A percentile compares a stretch with the other conserved stretches of the same genome.
phyloP scores from a whole-genome alignment of 2,888 invertebrate genomes.

The Athalia cordata region DNA sequence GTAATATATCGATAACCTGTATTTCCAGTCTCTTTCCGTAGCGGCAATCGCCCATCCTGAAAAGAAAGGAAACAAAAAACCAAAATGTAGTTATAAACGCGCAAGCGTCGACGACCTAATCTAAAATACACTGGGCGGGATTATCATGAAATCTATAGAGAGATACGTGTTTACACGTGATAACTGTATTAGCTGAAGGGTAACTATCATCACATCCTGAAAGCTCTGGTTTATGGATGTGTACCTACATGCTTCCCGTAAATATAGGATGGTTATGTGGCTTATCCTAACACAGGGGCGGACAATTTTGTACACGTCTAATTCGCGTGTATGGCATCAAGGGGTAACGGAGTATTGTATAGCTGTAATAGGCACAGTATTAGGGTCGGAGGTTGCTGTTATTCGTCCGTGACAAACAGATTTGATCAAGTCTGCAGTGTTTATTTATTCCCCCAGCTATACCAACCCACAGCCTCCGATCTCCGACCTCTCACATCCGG shows the following conservation, averaged over 20 bases:
- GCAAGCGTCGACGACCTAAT: no score
- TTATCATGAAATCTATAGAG: no score
- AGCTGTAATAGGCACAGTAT: neutral
- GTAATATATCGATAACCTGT: conserved; percentile 87
- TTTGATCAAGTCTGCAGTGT: conserved; percentile 28
- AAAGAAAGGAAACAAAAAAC: conserved; percentile 50
- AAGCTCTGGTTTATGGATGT: no score
- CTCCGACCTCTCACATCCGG: conserved; percentile 9
- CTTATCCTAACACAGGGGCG: no score
- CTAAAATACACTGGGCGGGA: no score
- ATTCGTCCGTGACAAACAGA: conserved; percentile 33
- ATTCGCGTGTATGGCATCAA: neutral
- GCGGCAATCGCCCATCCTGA: conserved; percentile 85
- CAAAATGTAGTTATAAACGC: neutral
- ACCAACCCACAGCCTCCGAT: neutral
- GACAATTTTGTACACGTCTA: no score
- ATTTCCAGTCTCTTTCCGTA: conserved; percentile 87
- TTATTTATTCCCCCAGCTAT: conserved; percentile 25
- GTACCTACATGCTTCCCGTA: no score
- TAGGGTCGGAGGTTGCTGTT: neutral
- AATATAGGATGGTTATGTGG: no score
- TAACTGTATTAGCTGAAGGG: neutral
- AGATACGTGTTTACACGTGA: no score
- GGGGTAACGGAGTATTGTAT: neutral
- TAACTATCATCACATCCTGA: neutral